A percentile compares a stretch with the other conserved stretches of the same genome.
Conservation (phyloP, 2,797 vertebrate genomes). For the Sandelia bainsii region DNA sequence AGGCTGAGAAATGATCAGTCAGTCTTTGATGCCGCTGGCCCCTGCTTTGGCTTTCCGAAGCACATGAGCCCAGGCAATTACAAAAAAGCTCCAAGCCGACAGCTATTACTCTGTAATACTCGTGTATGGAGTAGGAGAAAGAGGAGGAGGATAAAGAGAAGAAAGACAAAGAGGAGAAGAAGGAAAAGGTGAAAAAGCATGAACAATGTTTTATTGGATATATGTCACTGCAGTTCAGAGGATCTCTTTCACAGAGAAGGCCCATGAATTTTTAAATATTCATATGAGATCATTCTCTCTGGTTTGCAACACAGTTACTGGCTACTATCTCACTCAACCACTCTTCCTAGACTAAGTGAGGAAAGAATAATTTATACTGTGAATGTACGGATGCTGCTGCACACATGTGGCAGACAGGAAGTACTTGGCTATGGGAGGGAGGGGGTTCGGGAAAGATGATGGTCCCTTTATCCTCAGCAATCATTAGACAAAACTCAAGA, state of each 20-base stretch:
- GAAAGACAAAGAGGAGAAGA: slow-evolving; percentile 20
- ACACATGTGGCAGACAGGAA: slow-evolving; percentile 76
- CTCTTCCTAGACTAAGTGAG: slow-evolving; percentile 14
- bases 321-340: slow-evolving; percentile 38
- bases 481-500: slow-evolving; percentile 70
- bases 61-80: slow-evolving; percentile 80
- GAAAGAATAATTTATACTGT: slow-evolving; percentile 21
- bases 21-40: slow-evolving; percentile 81
- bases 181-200: not conserved
- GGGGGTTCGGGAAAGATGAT: slow-evolving; percentile 53
- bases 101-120: slow-evolving; percentile 75
- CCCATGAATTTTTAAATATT: slow-evolving; percentile 14
- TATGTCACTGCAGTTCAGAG: not conserved
- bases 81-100: slow-evolving; percentile 72
- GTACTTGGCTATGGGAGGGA: slow-evolving; percentile 18
- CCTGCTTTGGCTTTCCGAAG: slow-evolving; percentile 79
- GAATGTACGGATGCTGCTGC: slow-evolving; percentile 51
- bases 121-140: slow-evolving; percentile 62
- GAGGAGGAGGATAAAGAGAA: slow-evolving; percentile 43
- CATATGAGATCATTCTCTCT: not conserved
- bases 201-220: slow-evolving; percentile 14
- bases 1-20: slow-evolving; percentile 79
- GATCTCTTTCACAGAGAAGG: not conserved
- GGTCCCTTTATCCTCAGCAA: slow-evolving; percentile 69
- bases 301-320: slow-evolving; percentile 35